These are phyloP conservation scores for Channa striata DNA, from an alignment of 2,797 vertebrate species.

Conservation along the genomic window DNA sequence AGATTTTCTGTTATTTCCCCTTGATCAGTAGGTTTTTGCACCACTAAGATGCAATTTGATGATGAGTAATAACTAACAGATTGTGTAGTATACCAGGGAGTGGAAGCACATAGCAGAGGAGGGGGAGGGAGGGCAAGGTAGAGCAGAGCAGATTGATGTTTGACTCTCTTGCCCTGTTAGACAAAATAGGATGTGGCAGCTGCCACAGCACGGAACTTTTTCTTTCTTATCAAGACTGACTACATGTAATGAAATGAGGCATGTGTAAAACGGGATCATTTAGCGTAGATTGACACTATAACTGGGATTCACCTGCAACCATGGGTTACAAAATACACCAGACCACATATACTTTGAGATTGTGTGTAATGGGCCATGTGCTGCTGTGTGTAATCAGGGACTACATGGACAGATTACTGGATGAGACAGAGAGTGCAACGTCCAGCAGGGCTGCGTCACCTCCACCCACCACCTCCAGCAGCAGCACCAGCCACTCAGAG, in stretches of 20 bases:
- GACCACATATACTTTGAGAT: background rate
- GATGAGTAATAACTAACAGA: too few relatives aligned
- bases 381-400: constrained; percentile 83
- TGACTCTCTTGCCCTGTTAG: too few relatives aligned
- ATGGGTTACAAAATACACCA: too few relatives aligned
- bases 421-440: constrained; percentile 93
- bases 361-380: constrained; percentile 30
- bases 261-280: background rate
- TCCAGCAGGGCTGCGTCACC: constrained; percentile 91
- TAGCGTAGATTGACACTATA: background rate
- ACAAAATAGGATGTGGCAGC: too few relatives aligned
- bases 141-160: too few relatives aligned
- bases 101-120: too few relatives aligned
- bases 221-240: background rate
- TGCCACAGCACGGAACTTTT: background rate
- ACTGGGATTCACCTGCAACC: background rate
- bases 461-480: constrained; percentile 91
- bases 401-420: constrained; percentile 95
- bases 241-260: background rate
- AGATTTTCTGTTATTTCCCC: too few relatives aligned
- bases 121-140: too few relatives aligned
- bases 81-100: too few relatives aligned
- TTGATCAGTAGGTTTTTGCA: too few relatives aligned
- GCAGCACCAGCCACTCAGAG: constrained; percentile 92
- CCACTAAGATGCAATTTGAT: too few relatives aligned